phyloP scores from a whole-genome alignment of 2,888 invertebrate genomes.

The Dysmachus trigonus region DNA sequence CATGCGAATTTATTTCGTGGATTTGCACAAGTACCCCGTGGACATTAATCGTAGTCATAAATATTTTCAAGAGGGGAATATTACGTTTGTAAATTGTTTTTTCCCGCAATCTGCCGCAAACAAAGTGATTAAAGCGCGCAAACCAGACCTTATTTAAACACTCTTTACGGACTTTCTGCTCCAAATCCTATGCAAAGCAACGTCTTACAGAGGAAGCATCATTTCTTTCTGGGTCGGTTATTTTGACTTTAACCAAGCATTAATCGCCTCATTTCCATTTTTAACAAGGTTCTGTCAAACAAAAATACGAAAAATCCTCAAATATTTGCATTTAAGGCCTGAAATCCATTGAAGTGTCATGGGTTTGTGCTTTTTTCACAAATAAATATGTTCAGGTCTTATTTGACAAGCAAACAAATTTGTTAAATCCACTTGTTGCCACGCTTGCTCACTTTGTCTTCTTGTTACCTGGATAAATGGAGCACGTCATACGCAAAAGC shows the following conservation, averaged over 20 bases:
- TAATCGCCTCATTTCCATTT: constrained; percentile 50
- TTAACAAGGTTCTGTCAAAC: constrained; percentile 48
- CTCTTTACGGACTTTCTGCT: not conserved
- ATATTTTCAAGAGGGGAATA: not conserved
- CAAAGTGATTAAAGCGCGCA: not conserved
- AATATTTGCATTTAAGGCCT: constrained; percentile 31
- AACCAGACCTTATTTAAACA: not conserved
- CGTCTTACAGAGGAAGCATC: constrained; percentile 4
- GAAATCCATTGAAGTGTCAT: constrained; percentile 35
- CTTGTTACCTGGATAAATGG: constrained; percentile 18
- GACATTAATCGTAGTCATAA: constrained; percentile 6
- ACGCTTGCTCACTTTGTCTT: constrained; percentile 45
- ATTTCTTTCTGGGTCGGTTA: constrained; percentile 24
- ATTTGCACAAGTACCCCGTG: not conserved
- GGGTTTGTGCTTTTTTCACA: constrained; percentile 24
- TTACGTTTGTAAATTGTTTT: not conserved
- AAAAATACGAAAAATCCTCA: constrained; percentile 32
- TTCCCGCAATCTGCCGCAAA: not conserved
- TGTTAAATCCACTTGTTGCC: constrained; percentile 50
- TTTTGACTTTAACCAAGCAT: constrained; percentile 40
- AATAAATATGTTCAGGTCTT: constrained; percentile 27
- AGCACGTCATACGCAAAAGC: constrained; percentile 1
- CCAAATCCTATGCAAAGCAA: constrained; percentile 21
- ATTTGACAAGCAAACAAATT: constrained; percentile 50
- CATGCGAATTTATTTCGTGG: constrained; percentile 15